Evolutionary conservation across 2,888 invertebrate species (phyloP).

Genomic region (Leptura quadrifasciata): DNA sequence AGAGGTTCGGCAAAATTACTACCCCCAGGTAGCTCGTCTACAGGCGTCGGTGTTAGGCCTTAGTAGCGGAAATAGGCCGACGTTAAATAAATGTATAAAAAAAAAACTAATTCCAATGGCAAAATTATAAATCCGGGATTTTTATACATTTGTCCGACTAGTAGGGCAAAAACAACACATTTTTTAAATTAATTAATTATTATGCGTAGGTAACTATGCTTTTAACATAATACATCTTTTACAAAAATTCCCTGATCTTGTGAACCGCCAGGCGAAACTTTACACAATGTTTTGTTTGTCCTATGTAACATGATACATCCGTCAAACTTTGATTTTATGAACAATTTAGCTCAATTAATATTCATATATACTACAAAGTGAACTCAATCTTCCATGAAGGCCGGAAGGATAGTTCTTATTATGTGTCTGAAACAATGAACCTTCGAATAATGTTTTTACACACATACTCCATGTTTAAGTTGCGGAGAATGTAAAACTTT

Average conservation of each 20-base stretch:
- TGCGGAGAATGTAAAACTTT: conserved; percentile 36
- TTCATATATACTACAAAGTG: conserved; percentile 6
- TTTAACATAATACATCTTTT: too few relatives aligned
- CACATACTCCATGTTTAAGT: conserved; percentile 20
- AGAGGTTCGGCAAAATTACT: too few relatives aligned
- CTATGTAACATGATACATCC: neutral
- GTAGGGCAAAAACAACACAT: too few relatives aligned
- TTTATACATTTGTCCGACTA: too few relatives aligned
- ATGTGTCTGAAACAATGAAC: conserved; percentile 24
- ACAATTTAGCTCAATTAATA: neutral
- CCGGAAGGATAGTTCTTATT: neutral
- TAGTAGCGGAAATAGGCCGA: too few relatives aligned
- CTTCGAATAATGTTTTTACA: conserved; percentile 20
- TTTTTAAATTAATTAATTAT: too few relatives aligned
- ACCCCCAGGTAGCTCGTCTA: too few relatives aligned
- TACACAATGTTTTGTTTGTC: conserved; percentile 9
- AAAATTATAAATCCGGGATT: too few relatives aligned
- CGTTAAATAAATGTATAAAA: too few relatives aligned
- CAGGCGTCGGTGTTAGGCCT: too few relatives aligned
- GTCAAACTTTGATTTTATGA: neutral
- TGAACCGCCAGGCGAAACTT: neutral
- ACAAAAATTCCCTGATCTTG: neutral
- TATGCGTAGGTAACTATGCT: too few relatives aligned
- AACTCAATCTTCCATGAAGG: neutral
- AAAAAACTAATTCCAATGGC: too few relatives aligned